These are phyloP conservation scores for Branchipolynoe longqiensis DNA, from an alignment of 2,888 invertebrate species.

Conservation along the genomic window DNA sequence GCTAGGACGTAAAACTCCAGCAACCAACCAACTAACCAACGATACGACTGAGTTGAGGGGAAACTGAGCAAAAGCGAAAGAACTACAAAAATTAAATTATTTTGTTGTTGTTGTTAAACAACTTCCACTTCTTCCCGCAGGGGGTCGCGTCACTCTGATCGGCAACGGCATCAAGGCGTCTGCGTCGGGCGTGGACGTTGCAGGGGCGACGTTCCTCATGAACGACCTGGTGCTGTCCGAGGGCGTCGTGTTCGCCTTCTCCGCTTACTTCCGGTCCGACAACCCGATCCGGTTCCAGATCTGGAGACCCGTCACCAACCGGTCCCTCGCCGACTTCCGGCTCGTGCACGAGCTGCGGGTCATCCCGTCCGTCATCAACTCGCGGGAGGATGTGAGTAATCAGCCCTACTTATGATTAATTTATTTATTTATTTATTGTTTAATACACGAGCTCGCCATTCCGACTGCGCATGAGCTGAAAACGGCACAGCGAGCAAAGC, in stretches of 20 bases:
- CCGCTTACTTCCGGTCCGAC: slow-evolving; percentile 63
- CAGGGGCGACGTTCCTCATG: slow-evolving; percentile 63
- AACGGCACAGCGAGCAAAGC: no score
- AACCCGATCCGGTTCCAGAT: slow-evolving; percentile 62
- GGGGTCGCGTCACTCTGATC: slow-evolving; percentile 30
- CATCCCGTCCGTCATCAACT: slow-evolving; percentile 58
- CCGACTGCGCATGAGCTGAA: no score
- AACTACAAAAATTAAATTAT: no score
- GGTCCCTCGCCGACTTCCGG: slow-evolving; percentile 22
- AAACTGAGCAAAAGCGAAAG: no score
- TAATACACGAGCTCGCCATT: no score
- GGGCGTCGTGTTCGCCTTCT: slow-evolving; percentile 66
- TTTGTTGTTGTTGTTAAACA: no score
- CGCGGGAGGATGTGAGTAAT: slow-evolving; percentile 63
- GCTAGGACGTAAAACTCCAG: no score
- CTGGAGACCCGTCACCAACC: slow-evolving; percentile 61
- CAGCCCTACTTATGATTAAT: not conserved
- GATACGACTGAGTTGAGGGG: no score
- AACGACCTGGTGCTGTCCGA: slow-evolving; percentile 56
- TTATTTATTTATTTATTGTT: not conserved
- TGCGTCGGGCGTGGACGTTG: slow-evolving; percentile 59
- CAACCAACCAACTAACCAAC: no score
- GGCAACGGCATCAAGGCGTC: slow-evolving; percentile 62
- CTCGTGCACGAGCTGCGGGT: slow-evolving; percentile 56
- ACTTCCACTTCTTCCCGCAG: not conserved